Evolutionary conservation across 2,113 vertebrate species (phyloP).

Genomic region (Piprites chloris): DNA sequence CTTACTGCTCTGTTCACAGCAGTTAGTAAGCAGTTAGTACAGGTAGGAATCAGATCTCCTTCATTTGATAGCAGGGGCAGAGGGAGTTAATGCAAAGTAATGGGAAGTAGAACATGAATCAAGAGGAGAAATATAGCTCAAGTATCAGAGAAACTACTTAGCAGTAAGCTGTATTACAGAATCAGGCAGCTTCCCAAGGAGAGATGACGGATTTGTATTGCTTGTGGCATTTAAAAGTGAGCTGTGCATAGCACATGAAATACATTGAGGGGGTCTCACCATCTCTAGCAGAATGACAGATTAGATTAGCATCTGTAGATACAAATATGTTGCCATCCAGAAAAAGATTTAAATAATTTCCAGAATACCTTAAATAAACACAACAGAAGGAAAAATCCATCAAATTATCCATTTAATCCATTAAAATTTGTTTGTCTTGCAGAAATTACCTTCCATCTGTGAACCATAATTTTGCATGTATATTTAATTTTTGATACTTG

Average conservation of each 20-base stretch:
- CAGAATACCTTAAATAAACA: not conserved
- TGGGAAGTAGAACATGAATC: conserved; percentile 44
- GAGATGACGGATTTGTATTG: conserved; percentile 32
- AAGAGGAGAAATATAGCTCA: conserved; percentile 50
- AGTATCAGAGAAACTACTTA: conserved; percentile 66
- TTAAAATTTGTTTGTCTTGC: not conserved
- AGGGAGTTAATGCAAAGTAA: conserved; percentile 13
- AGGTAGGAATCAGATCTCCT: not conserved
- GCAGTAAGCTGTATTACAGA: conserved; percentile 53
- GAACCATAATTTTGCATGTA: not conserved
- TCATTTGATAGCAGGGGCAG: not conserved
- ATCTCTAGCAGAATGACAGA: not conserved
- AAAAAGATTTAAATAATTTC: not conserved
- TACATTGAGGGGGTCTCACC: not conserved
- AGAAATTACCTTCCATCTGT: not conserved
- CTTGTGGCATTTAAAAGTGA: conserved; percentile 51
- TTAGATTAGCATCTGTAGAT: not conserved
- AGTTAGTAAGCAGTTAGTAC: not conserved
- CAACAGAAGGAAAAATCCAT: not conserved
- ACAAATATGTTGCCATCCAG: not conserved
- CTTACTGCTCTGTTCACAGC: not conserved
- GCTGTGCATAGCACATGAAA: not conserved
- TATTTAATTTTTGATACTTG: not conserved
- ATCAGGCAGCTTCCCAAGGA: conserved; percentile 71
- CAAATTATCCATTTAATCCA: no score